phyloP scores from a whole-genome alignment of 2,888 invertebrate genomes.

The Euzetes globulus region DNA sequence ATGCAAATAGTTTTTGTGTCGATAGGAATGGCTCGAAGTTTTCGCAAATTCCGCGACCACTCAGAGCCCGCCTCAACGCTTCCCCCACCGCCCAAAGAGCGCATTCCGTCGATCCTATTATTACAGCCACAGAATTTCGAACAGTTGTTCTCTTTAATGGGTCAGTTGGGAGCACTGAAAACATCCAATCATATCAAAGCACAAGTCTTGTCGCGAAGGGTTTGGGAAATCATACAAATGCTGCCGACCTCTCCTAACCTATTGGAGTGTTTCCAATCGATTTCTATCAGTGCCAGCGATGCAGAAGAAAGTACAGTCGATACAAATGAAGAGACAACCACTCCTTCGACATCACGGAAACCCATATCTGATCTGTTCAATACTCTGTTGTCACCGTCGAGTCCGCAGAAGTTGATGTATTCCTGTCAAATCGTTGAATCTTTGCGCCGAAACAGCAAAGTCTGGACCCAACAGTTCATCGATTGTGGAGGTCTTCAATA shows the following conservation, averaged over 20 bases:
- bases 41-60: conserved; percentile 58
- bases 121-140: conserved; percentile 81
- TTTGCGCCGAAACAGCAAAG: conserved; percentile 50
- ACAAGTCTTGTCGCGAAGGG: conserved; percentile 76
- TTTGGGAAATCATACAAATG: conserved; percentile 88
- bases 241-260: conserved; percentile 81
- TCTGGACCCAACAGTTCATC: conserved; percentile 72
- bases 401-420: conserved; percentile 90
- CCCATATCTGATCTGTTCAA: conserved; percentile 49
- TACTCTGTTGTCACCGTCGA: conserved; percentile 73
- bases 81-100: conserved; percentile 69
- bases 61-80: conserved; percentile 75
- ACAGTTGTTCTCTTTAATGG: conserved; percentile 80
- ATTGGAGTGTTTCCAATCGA: conserved; percentile 63
- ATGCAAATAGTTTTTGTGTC: conserved; percentile 88
- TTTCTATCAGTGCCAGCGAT: background rate
- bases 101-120: conserved; percentile 73
- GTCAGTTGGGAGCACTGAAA: conserved; percentile 78
- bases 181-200: conserved; percentile 76
- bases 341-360: background rate
- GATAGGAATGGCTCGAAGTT: conserved; percentile 63
- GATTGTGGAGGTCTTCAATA: conserved; percentile 78
- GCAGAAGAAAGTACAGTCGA: background rate
- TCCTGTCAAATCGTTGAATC: conserved; percentile 83
- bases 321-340: background rate